phyloP scores from a whole-genome alignment of 2,113 vertebrate species.

The Bungarus multicinctus region DNA sequence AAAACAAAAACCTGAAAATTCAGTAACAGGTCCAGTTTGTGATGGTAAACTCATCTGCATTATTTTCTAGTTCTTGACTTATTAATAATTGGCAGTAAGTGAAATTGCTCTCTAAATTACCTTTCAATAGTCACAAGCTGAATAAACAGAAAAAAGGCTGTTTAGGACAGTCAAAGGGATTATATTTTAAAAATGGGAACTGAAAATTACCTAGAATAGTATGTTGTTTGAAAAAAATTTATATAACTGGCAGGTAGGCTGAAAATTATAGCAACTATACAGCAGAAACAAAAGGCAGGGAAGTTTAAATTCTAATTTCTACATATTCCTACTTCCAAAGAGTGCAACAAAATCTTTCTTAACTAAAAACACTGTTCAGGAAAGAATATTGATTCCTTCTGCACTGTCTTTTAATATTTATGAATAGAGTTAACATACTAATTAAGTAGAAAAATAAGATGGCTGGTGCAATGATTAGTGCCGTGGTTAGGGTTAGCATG shows the following conservation, averaged over 20 bases:
- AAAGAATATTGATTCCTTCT: background rate
- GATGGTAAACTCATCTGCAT: background rate
- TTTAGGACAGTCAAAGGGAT: background rate
- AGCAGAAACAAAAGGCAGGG: background rate
- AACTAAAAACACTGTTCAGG: background rate
- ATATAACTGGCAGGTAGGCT: background rate
- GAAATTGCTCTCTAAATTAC: background rate
- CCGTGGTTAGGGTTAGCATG: background rate
- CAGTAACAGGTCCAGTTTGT: background rate
- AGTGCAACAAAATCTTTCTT: background rate
- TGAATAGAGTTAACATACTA: background rate
- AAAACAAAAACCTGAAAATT: background rate
- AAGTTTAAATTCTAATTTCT: background rate
- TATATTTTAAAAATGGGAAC: background rate
- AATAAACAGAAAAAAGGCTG: conserved; percentile 1
- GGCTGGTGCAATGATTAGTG: background rate
- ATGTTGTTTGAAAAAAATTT: background rate
- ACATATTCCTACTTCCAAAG: background rate
- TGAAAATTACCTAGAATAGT: background rate
- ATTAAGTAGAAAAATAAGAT: background rate
- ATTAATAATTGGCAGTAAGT: background rate
- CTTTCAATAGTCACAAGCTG: background rate
- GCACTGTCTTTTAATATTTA: background rate
- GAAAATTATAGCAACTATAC: background rate
- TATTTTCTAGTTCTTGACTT: background rate